Evolutionary conservation across 2,888 invertebrate species (phyloP), one percentile per base, ranked within the genome.

Genomic region (Hoplodrina blanda): DNA sequence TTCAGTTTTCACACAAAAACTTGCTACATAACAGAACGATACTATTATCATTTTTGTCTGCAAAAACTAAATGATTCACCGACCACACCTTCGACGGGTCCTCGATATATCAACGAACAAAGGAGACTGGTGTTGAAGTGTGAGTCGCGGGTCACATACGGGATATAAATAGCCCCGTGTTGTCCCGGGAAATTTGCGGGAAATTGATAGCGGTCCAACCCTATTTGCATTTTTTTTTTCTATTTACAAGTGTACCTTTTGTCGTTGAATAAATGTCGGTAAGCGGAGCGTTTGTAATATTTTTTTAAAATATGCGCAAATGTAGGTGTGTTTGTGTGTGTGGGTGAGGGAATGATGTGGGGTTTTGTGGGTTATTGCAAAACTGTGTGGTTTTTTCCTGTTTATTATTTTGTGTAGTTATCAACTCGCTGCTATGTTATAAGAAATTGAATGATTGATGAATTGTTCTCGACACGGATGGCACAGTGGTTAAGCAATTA

Each of bases 81-180:
- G 85, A 83, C 85, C 78, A 77, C 87, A 90, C 90, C 89, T 91
- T 86, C 85, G 88, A 86, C 89, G 84, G 82, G 83, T 76, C 73
- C 67, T 72, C 87, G 76, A 91, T 91, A 90, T 88, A 90, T 91
- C 88, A 87, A 70, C 74, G 74, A 82, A 90, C 88, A 90, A 88
- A 88, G 85, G 85, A 84, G 76, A 63, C 85, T 89, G 90, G 77
- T 79, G 84, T 78, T 91, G 92, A 91, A 91, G 91, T 91, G 89
- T 89, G 89, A 91, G 88, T 86, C 87, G 89, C 90, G 84, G 87
- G 86, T 85, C 87, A 87, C 89, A 89, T 88, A 86, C 87, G 84
- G 83, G 81, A 82, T 85, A 89, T 88, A 89, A 89, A 89, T 89
- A 88, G 87, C 84, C 69, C 68, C 80, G 82, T 82, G 81, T 78